A percentile compares a stretch with the other conserved stretches of the same genome.
phyloP scores from a whole-genome alignment of 2,797 vertebrate species.

The Tokudaia muenninki region DNA sequence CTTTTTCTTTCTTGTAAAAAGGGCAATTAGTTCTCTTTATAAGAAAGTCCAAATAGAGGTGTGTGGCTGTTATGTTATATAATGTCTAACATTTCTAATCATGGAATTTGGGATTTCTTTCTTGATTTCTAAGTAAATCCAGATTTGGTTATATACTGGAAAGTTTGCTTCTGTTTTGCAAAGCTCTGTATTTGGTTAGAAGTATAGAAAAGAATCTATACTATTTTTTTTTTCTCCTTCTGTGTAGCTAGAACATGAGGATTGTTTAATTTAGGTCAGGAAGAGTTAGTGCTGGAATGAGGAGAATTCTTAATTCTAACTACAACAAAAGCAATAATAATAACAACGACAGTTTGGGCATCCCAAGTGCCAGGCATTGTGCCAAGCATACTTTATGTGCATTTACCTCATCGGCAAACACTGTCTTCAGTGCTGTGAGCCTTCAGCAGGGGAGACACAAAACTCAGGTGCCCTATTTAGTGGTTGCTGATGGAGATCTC shows the following conservation, averaged over 20 bases:
- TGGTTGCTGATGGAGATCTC: constrained; percentile 28
- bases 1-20: neutral
- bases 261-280: constrained; percentile 64
- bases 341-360: neutral
- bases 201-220: neutral
- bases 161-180: neutral
- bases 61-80: constrained; percentile 24
- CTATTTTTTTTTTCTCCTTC: neutral
- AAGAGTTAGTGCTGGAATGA: constrained; percentile 25
- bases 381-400: neutral
- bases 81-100: constrained; percentile 37
- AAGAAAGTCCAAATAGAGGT: constrained; percentile 43
- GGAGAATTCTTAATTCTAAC: constrained; percentile 48
- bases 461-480: neutral
- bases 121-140: constrained; percentile 35
- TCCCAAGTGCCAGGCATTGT: neutral
- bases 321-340: neutral
- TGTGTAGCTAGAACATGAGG: neutral
- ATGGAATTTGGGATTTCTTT: constrained; percentile 38
- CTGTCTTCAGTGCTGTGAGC: neutral
- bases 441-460: neutral
- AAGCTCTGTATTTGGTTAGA: neutral
- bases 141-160: neutral
- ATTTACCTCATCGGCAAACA: neutral
- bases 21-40: constrained; percentile 46